phyloP scores from a whole-genome alignment of 2,888 invertebrate species.

The Sceliomorpha sp. region DNA sequence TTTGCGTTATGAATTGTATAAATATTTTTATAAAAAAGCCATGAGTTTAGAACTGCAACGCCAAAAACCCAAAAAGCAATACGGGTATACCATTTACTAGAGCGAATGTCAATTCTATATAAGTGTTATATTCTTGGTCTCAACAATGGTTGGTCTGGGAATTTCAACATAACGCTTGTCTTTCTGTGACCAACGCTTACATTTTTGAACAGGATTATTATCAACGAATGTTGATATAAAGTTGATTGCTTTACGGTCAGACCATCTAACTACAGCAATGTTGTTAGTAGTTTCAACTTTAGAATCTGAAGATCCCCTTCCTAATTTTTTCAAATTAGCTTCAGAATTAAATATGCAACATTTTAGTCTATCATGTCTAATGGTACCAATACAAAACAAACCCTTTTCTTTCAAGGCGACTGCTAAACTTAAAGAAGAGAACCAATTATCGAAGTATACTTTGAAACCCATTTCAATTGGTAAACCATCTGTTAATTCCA shows the following conservation, averaged over 20 bases:
- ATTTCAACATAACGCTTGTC: no score
- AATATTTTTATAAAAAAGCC: no score
- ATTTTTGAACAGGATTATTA: conserved; percentile 10
- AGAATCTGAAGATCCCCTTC: background rate
- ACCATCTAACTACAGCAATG: conserved; percentile 22
- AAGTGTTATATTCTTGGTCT: no score
- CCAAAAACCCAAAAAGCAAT: no score
- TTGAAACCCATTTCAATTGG: conserved; percentile 2
- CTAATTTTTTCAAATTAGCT: background rate
- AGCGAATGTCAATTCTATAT: no score
- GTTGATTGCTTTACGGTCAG: conserved; percentile 18
- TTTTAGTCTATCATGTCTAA: no score
- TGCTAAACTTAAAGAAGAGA: conserved; percentile 6
- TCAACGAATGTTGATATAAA: conserved; percentile 19
- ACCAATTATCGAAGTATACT: conserved; percentile 18
- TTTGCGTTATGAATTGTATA: no score
- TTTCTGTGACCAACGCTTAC: no score
- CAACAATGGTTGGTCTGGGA: no score
- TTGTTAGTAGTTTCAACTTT: conserved; percentile 5
- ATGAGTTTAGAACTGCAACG: no score
- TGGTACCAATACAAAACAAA: conserved; percentile 14
- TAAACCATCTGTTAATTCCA: conserved; percentile 6
- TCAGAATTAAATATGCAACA: no score
- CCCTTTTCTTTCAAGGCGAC: conserved; percentile 9
- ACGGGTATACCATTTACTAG: no score